Base-by-base conservation (phyloP, 2,113 vertebrate genomes). In the Dendropsophus ebraccatus region DNA sequence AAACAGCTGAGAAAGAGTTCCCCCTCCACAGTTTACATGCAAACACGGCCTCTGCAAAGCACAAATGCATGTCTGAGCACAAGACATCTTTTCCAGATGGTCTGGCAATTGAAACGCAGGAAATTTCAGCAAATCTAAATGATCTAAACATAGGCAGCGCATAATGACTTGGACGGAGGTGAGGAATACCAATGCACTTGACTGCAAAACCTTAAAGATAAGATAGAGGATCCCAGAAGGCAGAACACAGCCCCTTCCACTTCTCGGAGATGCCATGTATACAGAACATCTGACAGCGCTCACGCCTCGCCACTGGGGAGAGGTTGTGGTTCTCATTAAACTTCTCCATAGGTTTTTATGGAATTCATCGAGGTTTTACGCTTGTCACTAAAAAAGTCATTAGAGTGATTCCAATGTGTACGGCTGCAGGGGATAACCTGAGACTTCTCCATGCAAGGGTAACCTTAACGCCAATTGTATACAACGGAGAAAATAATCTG, bases 141-240 rank as follows among this genome's bases (percentile, higher is more conserved):
- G 84, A 81, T 86, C 84, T 81, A 86, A 86, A 86, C 84, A 86
- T 60, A 86, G 67, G 37, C 76, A 73, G 52, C 35, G 69, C 84
- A 60, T 81, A 86, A 86, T 81, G 58, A 79, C 77, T 81, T 52
- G 49, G 84, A 81, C 56, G 4, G 65, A 54, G 67, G 62, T 60
- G 65, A 49, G 21, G 65, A 81, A 86, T 76, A 73, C 77, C 35
- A 86, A 80, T 73, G 76, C 77, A 80, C 77, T 81, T 60, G 67
- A 73, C 49, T 80, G 35, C 58, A 80, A 79, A 56, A 32, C 25
- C 45, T 49, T 56, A 37, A 30, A 41, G n/a, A 41, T 78, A 56
- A 72, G 62, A 79, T 56, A 79, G n/a, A 85, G 75, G 25, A 70
- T 69, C 30, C 70, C 45, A 67, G 32, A 25, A 41, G 21, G 6